These are phyloP conservation scores for Melieria crassipennis DNA, from an alignment of 2,888 invertebrate genomes.

Conservation along the genomic window DNA sequence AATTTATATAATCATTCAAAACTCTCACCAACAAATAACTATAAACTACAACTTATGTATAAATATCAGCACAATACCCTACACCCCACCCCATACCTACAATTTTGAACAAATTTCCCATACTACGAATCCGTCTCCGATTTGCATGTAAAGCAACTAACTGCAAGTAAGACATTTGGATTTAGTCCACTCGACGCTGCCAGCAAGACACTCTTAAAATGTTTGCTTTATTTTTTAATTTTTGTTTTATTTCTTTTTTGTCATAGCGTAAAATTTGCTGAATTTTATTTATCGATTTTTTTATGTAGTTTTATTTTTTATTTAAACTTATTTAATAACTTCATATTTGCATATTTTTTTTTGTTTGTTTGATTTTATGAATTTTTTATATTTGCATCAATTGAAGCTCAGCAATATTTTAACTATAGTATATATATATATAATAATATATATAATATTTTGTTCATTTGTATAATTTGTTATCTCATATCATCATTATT, in stretches of 20 bases:
- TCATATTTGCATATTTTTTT: neutral
- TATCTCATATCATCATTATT: constrained; percentile 20
- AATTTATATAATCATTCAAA: too few species aligned
- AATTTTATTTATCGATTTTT: constrained; percentile 32
- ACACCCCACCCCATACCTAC: too few species aligned
- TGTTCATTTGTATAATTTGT: constrained; percentile 22
- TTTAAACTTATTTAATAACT: neutral
- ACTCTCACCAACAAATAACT: too few species aligned
- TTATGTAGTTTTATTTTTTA: constrained; percentile 46
- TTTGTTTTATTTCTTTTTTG: constrained; percentile 23
- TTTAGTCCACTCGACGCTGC: too few species aligned
- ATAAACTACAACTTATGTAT: too few species aligned
- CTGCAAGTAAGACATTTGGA: too few species aligned
- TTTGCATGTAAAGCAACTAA: too few species aligned
- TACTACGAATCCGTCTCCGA: too few species aligned
- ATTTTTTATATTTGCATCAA: constrained; percentile 39
- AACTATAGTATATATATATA: constrained; percentile 35
- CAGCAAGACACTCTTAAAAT: too few species aligned
- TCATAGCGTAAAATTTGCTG: constrained; percentile 29
- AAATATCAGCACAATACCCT: too few species aligned
- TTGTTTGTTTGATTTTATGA: neutral
- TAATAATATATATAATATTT: constrained; percentile 15
- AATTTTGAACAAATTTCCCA: too few species aligned
- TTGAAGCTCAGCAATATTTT: constrained; percentile 48
- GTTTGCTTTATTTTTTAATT: too few species aligned